Evolutionary conservation across 2,113 vertebrate genomes (phyloP).

Genomic region (Cathartes aura): DNA sequence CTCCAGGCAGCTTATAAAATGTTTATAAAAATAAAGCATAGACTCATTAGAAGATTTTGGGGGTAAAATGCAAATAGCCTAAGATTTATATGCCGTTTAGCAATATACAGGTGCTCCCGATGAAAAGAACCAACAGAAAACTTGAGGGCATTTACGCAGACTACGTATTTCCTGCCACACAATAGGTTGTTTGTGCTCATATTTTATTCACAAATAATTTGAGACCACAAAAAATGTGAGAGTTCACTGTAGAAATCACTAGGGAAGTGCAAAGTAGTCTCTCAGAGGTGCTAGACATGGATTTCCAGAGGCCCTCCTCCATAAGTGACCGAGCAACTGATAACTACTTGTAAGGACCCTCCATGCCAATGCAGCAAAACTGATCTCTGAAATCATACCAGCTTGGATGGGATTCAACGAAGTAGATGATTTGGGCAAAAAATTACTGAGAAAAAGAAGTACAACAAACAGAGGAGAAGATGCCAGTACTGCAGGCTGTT

Average conservation of each 20-base stretch:
- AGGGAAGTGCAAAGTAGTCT: neutral
- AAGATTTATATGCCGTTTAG: conserved; percentile 28
- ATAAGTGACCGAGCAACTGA: neutral
- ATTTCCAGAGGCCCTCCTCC: neutral
- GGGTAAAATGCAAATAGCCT: conserved; percentile 22
- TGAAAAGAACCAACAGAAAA: conserved; percentile 32
- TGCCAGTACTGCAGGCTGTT: neutral
- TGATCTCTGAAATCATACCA: neutral
- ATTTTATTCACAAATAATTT: conserved; percentile 11
- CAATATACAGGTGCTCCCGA: conserved; percentile 1
- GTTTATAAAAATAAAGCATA: conserved; percentile 24
- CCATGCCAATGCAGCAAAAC: neutral
- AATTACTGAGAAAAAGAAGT: neutral
- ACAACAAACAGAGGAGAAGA: neutral
- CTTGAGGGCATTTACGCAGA: conserved; percentile 38
- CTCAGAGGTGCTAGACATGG: neutral
- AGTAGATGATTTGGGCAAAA: neutral
- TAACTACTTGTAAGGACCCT: neutral
- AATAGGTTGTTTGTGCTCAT: conserved; percentile 11
- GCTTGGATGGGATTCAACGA: neutral
- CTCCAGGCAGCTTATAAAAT: conserved; percentile 29
- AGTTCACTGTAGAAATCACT: neutral
- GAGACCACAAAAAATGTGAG: neutral
- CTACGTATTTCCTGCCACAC: neutral
- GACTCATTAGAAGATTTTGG: conserved; percentile 39